Conservation (phyloP, 2,113 vertebrate genomes). For the Thunnus maccoyii region DNA sequence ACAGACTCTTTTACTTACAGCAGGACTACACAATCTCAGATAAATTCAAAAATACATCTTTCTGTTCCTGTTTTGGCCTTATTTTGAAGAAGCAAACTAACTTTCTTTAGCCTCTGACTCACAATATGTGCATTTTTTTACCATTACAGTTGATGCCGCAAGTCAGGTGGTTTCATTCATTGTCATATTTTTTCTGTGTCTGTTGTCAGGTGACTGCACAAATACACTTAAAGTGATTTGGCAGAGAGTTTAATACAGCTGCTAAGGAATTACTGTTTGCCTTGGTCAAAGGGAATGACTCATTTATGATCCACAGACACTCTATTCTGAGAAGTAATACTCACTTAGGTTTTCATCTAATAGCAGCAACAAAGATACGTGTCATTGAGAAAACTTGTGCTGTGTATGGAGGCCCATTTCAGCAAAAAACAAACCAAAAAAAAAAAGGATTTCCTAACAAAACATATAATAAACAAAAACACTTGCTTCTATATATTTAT, state of each 20-base stretch:
- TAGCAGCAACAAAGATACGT: too few relatives aligned
- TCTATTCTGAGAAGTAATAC: too few relatives aligned
- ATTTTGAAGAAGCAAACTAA: not conserved
- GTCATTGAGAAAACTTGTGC: too few relatives aligned
- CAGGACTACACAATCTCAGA: constrained; percentile 10
- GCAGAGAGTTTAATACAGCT: not conserved
- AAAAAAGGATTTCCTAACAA: not conserved
- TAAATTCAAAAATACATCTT: not conserved
- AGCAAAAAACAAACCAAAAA: not conserved
- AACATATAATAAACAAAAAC: too few relatives aligned
- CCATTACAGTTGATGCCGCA: too few relatives aligned
- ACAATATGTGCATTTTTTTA: too few relatives aligned
- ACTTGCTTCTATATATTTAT: too few relatives aligned
- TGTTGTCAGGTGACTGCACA: constrained; percentile 5
- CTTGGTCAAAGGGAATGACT: not conserved
- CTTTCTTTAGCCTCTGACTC: not conserved
- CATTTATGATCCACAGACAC: not conserved
- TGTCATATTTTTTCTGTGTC: not conserved
- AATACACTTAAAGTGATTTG: too few relatives aligned
- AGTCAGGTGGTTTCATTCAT: not conserved
- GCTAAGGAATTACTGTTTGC: not conserved
- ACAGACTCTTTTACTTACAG: constrained; percentile 39
- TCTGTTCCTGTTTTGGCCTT: too few relatives aligned
- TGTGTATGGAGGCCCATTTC: too few relatives aligned
- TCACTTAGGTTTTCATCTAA: too few relatives aligned